Evolutionary conservation across 2,888 invertebrate species (phyloP), one percentile per base, ranked within the genome.

Genomic region (Drosophila vallismaia): DNA sequence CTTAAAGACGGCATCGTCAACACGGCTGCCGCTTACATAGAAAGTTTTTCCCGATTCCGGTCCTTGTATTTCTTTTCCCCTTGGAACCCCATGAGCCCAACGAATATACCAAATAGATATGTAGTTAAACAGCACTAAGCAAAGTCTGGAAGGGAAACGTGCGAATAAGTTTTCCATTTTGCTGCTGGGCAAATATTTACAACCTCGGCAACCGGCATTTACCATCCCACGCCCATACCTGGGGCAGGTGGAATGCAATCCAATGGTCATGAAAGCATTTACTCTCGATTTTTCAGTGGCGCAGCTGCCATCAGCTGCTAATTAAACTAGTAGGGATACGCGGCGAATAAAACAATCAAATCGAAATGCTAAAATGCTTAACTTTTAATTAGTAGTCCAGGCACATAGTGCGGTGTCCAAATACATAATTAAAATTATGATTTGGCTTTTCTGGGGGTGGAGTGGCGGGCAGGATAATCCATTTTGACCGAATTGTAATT

Each of bases 381-480:
- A 69, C 69, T 64, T 71, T 71, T 71, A 71, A 71, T 71, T 71
- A 71, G 64, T 44, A 46, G 46, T 24, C 38, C 46, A 53, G 64
- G 24, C 36, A 36, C 2, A n/a, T 14, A 8, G n/a, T 28, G 24
- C 31, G 9, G 45, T 45, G 42, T 42, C 53, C 44, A 59, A 71
- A 72, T 72, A 40, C 66, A 84, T 71, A 77, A 81, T 81, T 86
- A 69, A 70, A 76, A 84, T 76, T 86, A 72, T 81, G 76, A 79
- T 86, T 86, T 76, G 70, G 63, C 62, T 76, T 64, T 69, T 66
- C 49, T 26, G 67, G 53, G 56, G 40, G 36, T 0, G 36, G 36
- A n/a, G 0, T 1, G 12, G 2, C 2, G 36, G 36, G 5, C 6
- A n/a, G 40, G 66, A 71, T 70, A 82, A 82, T 85, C 85, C 76